A percentile compares a stretch with the other conserved stretches of the same genome.
Evolutionary conservation across 1,140 invertebrate genomes (phyloP).

Genomic region (Diprion similis): DNA sequence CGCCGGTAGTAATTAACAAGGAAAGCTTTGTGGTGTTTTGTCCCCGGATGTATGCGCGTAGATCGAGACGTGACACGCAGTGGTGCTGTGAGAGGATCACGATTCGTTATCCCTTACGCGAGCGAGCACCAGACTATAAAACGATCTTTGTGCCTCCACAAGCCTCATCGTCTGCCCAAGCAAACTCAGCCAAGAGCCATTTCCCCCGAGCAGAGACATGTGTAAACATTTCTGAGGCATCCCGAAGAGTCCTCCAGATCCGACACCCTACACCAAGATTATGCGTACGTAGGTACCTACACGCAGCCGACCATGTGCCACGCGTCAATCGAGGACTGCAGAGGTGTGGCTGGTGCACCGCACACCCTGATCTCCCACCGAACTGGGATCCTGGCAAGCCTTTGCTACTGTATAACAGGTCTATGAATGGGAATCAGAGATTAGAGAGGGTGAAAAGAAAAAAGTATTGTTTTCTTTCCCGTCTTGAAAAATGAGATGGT

Average conservation of each 20-base stretch:
- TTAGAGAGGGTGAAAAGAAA: no score
- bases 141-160: slow-evolving; percentile 52
- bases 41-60: slow-evolving; percentile 35
- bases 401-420: no score
- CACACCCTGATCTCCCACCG: no score
- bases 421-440: no score
- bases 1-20: slow-evolving; percentile 52
- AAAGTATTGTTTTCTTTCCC: no score
- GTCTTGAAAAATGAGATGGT: no score
- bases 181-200: slow-evolving; percentile 23
- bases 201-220: slow-evolving; percentile 46
- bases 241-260: slow-evolving; percentile 41
- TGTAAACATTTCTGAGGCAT: slow-evolving; percentile 54
- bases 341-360: neutral
- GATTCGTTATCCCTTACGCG: neutral
- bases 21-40: slow-evolving; percentile 56
- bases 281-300: neutral
- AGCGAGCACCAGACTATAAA: slow-evolving; percentile 56
- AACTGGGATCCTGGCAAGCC: no score
- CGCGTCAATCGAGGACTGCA: neutral
- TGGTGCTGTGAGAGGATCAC: slow-evolving; percentile 46
- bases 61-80: slow-evolving; percentile 42
- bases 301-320: neutral
- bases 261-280: slow-evolving; percentile 10
- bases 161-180: slow-evolving; percentile 21